Evolutionary conservation across 2,888 invertebrate species (phyloP).

Genomic region (Galeopsomyia nigrocyanea): DNA sequence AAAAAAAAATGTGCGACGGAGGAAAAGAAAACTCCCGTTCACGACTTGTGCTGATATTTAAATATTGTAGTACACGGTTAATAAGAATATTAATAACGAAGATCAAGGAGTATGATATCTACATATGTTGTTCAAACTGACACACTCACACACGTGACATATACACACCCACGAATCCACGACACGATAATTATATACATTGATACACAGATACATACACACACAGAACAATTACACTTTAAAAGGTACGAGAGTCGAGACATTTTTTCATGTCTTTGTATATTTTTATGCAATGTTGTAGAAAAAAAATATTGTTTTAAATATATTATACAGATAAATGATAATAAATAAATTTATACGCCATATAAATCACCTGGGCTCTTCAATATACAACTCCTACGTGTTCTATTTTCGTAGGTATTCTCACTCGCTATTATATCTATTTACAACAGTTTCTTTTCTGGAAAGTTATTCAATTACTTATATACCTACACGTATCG

Average conservation of each 20-base stretch:
- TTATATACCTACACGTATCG: too few species aligned
- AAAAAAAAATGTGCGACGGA: conserved; percentile 12
- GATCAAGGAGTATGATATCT: conserved; percentile 46
- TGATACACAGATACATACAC: conserved; percentile 63
- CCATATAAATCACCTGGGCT: conserved; percentile 49
- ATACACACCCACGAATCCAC: conserved; percentile 18
- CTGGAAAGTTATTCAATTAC: too few species aligned
- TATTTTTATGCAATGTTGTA: conserved; percentile 70
- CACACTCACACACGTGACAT: conserved; percentile 16
- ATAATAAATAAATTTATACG: conserved; percentile 69
- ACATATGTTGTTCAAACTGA: not conserved
- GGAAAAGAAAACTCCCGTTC: conserved; percentile 8
- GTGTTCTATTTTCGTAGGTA: too few species aligned
- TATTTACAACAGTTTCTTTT: too few species aligned
- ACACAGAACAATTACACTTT: conserved; percentile 52
- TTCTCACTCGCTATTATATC: too few species aligned
- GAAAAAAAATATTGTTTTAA: conserved; percentile 68
- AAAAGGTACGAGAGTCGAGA: conserved; percentile 66
- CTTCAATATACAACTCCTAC: too few species aligned
- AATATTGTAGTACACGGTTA: conserved; percentile 19
- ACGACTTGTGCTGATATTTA: conserved; percentile 21
- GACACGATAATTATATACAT: conserved; percentile 46
- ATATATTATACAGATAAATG: conserved; percentile 69
- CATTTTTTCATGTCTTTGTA: conserved; percentile 69
- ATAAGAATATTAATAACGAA: conserved; percentile 46